These are phyloP conservation scores for Xiphorhynchus elegans DNA, from an alignment of 2,113 vertebrate genomes.

Conservation along the genomic window DNA sequence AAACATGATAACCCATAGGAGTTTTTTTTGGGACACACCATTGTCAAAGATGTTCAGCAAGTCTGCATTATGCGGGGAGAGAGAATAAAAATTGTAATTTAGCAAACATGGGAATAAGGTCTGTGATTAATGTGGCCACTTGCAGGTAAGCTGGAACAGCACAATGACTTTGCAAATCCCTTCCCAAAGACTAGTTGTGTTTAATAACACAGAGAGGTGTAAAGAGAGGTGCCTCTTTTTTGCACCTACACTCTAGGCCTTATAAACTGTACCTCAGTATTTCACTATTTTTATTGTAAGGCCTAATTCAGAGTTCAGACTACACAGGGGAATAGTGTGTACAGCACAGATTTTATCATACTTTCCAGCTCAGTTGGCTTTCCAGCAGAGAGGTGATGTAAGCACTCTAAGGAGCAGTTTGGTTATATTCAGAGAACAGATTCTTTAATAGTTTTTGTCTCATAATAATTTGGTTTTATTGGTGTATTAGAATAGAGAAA, in stretches of 20 bases:
- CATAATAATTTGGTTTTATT: not conserved
- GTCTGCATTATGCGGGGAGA: not conserved
- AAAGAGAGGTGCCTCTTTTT: not conserved
- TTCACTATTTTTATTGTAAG: not conserved
- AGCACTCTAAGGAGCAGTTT: slow-evolving; percentile 16
- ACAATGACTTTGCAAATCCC: not conserved
- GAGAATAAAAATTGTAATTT: not conserved
- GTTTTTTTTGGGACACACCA: not conserved
- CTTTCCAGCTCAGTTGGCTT: not conserved
- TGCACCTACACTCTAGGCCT: not conserved
- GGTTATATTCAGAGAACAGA: not conserved
- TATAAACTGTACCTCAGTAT: not conserved
- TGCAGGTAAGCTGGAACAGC: not conserved
- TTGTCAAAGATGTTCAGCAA: not conserved
- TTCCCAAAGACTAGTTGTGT: not conserved
- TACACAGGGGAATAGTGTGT: not conserved
- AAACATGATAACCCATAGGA: not conserved
- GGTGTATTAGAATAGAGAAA: not conserved
- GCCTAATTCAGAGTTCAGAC: not conserved
- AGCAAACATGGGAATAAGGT: not conserved
- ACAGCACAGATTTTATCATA: not conserved
- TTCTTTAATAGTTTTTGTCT: not conserved
- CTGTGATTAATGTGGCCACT: not conserved
- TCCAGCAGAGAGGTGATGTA: slow-evolving; percentile 5
- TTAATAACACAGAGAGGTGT: not conserved